Evolutionary conservation across 2,113 vertebrate species (phyloP).

Genomic region (Laterallus jamaicensis): DNA sequence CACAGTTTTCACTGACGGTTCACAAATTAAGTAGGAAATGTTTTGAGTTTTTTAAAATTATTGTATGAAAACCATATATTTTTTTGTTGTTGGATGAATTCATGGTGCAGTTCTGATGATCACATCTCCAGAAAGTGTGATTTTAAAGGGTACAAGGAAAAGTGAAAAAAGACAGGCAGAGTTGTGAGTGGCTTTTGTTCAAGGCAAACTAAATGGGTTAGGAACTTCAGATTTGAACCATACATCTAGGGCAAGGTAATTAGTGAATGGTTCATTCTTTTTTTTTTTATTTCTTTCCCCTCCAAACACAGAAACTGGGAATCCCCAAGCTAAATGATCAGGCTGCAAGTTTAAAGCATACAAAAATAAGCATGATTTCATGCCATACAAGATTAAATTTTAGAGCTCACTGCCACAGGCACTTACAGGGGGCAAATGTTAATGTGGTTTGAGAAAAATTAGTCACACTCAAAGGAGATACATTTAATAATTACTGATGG

Average conservation of each 20-base stretch:
- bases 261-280: not conserved
- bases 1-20: not conserved
- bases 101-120: not conserved
- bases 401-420: not conserved
- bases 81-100: not conserved
- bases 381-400: not conserved
- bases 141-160: not conserved
- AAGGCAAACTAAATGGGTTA: not conserved
- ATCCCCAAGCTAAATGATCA: not conserved
- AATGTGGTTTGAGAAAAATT: not conserved
- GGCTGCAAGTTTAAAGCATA: not conserved
- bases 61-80: not conserved
- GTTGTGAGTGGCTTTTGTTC: not conserved
- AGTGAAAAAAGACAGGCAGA: not conserved
- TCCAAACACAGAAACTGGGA: not conserved
- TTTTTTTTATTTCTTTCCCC: rapidly evolving
- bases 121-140: not conserved
- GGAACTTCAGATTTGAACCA: not conserved
- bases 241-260: not conserved
- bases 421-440: not conserved
- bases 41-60: not conserved
- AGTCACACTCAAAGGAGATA: not conserved
- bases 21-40: not conserved
- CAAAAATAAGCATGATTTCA: not conserved
- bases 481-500: not conserved